Evolutionary conservation across 2,797 vertebrate genomes (phyloP).

Genomic region (Oryzias dopingdopingensis): DNA sequence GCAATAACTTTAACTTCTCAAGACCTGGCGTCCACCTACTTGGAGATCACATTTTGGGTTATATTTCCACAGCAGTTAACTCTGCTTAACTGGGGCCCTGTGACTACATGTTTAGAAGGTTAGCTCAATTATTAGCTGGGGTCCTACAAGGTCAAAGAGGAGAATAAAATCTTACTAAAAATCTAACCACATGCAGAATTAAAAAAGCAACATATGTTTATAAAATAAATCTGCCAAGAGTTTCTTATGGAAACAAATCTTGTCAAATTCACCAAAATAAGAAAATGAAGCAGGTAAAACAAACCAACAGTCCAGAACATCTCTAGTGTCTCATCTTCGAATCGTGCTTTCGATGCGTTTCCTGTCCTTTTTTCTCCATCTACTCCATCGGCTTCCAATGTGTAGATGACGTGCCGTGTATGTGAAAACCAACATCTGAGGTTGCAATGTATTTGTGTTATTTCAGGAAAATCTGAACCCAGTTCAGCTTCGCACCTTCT

Average conservation of each 20-base stretch:
- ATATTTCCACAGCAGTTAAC: too few relatives aligned
- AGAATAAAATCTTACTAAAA: too few relatives aligned
- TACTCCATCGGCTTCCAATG: not conserved
- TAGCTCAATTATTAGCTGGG: too few relatives aligned
- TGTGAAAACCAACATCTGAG: constrained; percentile 15
- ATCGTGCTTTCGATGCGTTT: constrained; percentile 29
- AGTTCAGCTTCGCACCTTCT: not conserved
- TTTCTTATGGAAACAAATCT: constrained; percentile 25
- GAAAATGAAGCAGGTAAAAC: constrained; percentile 17
- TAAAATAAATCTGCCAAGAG: not conserved
- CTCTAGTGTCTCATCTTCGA: constrained; percentile 19
- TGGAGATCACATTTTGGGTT: too few relatives aligned
- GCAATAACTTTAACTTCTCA: too few relatives aligned
- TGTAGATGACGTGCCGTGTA: not conserved
- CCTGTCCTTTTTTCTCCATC: constrained; percentile 12
- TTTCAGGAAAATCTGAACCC: constrained; percentile 12
- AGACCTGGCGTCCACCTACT: too few relatives aligned
- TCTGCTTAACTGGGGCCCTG: too few relatives aligned
- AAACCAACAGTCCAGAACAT: constrained; percentile 21
- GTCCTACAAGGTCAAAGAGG: too few relatives aligned
- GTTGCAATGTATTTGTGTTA: constrained; percentile 2
- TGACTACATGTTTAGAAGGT: too few relatives aligned
- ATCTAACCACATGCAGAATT: too few relatives aligned
- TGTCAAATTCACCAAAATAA: constrained; percentile 3
- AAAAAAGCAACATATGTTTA: too few relatives aligned